These are phyloP conservation scores for Albula goreensis DNA, from an alignment of 2,113 vertebrate genomes.

Conservation along the genomic window DNA sequence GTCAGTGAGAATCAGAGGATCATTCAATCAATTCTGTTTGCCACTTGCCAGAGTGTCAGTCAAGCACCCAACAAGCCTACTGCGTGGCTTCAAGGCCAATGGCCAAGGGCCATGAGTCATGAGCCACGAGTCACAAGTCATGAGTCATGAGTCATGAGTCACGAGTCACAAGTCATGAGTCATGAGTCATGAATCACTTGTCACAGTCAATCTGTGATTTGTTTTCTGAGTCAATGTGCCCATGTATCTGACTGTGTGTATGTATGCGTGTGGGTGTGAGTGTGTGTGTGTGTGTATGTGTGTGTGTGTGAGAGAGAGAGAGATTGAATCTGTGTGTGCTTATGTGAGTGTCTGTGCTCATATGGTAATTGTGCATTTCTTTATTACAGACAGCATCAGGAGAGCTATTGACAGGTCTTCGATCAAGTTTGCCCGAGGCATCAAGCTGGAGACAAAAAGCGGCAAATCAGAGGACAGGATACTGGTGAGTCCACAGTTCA, in stretches of 20 bases:
- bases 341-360: background rate
- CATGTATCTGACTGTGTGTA: background rate
- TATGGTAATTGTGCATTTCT: background rate
- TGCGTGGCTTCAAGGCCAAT: no score
- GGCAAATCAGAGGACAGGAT: slow-evolving; percentile 71
- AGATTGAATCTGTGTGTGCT: slow-evolving; percentile 7
- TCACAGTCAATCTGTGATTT: background rate
- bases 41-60: no score
- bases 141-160: no score
- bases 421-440: slow-evolving; percentile 66
- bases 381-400: slow-evolving; percentile 70
- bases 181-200: no score
- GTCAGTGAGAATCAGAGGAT: no score
- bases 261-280: background rate
- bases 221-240: background rate
- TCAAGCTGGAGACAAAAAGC: slow-evolving; percentile 70
- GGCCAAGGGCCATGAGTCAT: no score
- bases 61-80: no score
- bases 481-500: slow-evolving; percentile 56
- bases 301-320: slow-evolving; percentile 52
- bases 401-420: slow-evolving; percentile 70
- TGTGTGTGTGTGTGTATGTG: background rate
- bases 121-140: no score
- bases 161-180: no score
- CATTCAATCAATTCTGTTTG: no score